These are phyloP conservation scores for Diorhabda carinulata DNA, from an alignment of 1,140 invertebrate genomes.

Conservation along the genomic window DNA sequence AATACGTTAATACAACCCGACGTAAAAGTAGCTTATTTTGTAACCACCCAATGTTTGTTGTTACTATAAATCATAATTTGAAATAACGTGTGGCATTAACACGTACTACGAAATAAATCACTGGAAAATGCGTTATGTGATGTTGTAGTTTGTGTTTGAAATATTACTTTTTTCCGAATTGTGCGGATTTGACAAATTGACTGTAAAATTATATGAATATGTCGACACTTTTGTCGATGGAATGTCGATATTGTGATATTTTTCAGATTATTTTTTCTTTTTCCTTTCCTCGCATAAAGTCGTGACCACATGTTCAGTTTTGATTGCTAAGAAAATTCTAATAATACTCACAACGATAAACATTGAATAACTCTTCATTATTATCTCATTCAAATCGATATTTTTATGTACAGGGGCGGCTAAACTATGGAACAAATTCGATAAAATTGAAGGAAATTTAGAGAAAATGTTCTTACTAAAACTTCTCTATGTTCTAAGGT, in stretches of 20 bases:
- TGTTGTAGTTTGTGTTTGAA: conserved; percentile 4
- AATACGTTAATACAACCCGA: not conserved
- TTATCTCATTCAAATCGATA: too few relatives aligned
- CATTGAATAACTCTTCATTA: too few relatives aligned
- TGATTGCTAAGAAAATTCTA: too few relatives aligned
- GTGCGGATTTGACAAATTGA: conserved; percentile 10
- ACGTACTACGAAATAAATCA: conserved; percentile 4
- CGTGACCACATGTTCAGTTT: too few relatives aligned
- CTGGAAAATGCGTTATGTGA: conserved; percentile 6
- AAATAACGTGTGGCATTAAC: not conserved
- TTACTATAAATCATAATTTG: not conserved
- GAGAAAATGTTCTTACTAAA: too few relatives aligned
- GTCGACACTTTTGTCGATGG: not conserved
- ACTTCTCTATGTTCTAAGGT: not conserved
- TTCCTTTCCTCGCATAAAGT: too few relatives aligned
- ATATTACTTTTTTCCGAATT: conserved; percentile 8
- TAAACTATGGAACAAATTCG: too few relatives aligned
- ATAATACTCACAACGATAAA: too few relatives aligned
- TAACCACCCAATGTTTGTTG: not conserved
- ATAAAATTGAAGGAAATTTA: too few relatives aligned
- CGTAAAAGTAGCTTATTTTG: conserved; percentile 1
- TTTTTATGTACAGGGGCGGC: too few relatives aligned
- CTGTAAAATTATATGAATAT: conserved; percentile 7
- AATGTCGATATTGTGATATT: not conserved
- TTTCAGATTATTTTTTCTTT: too few relatives aligned